Percentiles rank a stretch among this genome's conserved stretches.
phyloP scores from a whole-genome alignment of 2,797 vertebrate species.

The Melanotaenia boesemani region DNA sequence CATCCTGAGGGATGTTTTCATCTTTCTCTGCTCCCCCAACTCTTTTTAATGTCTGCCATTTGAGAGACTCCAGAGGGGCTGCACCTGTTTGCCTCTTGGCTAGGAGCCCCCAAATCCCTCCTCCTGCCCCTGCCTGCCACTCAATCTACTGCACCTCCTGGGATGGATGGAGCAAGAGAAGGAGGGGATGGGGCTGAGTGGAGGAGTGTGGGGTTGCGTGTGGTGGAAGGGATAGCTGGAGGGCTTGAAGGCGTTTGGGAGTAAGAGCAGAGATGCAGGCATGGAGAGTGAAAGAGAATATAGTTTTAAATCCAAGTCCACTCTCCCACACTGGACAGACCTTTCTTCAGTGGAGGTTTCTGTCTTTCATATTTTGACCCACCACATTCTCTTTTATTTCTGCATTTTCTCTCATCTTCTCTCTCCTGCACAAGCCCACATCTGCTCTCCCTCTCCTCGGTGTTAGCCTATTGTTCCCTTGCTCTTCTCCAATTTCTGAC shows the following conservation, averaged over 20 bases:
- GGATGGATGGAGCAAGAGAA: constrained; percentile 75
- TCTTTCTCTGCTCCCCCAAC: constrained; percentile 67
- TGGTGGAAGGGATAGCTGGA: constrained; percentile 85
- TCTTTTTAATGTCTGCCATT: constrained; percentile 85
- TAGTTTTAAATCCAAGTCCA: constrained; percentile 77
- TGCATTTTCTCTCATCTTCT: constrained; percentile 57
- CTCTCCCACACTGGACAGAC: constrained; percentile 70
- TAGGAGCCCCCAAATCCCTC: constrained; percentile 81
- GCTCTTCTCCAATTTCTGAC: constrained; percentile 52
- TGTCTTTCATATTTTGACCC: constrained; percentile 71
- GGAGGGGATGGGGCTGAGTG: constrained; percentile 51
- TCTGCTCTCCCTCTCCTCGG: constrained; percentile 43
- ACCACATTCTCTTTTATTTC: constrained; percentile 68
- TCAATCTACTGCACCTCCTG: constrained; percentile 83
- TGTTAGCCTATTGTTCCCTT: constrained; percentile 39
- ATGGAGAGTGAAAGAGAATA: constrained; percentile 40
- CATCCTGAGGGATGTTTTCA: constrained; percentile 83
- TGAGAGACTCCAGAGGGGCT: constrained; percentile 87
- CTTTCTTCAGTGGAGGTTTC: constrained; percentile 54
- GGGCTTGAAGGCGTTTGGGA: constrained; percentile 81
- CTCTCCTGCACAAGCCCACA: constrained; percentile 48
- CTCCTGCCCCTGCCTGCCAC: constrained; percentile 84
- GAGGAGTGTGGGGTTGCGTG: constrained; percentile 74
- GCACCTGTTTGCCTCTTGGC: constrained; percentile 89
- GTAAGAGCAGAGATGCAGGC: constrained; percentile 72